Evolutionary conservation across 2,113 vertebrate genomes (phyloP).

Genomic region (Bagarius yarrelli): DNA sequence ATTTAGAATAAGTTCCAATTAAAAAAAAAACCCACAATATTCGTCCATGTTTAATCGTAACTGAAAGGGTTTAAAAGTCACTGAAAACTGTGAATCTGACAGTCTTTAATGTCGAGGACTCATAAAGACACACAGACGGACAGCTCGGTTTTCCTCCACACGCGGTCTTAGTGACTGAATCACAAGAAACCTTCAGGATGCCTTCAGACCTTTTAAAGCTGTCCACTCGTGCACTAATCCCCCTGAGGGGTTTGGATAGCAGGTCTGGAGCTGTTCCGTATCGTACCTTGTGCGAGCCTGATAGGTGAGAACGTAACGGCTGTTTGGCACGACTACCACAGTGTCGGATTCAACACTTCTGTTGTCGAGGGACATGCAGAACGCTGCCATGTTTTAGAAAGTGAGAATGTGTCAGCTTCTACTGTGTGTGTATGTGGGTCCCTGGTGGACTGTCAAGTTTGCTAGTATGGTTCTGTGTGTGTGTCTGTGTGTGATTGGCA

Average conservation of each 20-base stretch:
- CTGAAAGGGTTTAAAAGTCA: background rate
- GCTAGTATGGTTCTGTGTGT: background rate
- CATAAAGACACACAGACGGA: too few relatives aligned
- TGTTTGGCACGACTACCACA: slow-evolving; percentile 13
- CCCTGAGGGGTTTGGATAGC: background rate
- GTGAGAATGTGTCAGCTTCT: slow-evolving; percentile 6
- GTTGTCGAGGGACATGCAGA: slow-evolving; percentile 26
- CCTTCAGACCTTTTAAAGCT: slow-evolving; percentile 3
- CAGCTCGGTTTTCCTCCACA: too few relatives aligned
- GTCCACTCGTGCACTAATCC: background rate
- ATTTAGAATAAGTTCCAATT: too few relatives aligned
- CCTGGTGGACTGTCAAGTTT: slow-evolving; percentile 20
- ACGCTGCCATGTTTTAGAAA: slow-evolving; percentile 25
- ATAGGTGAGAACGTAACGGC: slow-evolving; percentile 31
- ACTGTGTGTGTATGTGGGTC: background rate
- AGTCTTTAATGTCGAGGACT: background rate
- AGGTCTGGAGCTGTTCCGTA: slow-evolving; percentile 7
- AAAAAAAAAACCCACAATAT: too few relatives aligned
- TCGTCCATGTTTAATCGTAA: background rate
- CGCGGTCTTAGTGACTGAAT: too few relatives aligned
- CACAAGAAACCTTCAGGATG: background rate
- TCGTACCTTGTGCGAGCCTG: slow-evolving; percentile 17
- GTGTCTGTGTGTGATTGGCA: background rate
- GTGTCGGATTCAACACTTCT: slow-evolving; percentile 28
- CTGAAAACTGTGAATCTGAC: background rate